Conservation (phyloP, 2,888 invertebrate genomes). For the Lasioglossum leucozonium region DNA sequence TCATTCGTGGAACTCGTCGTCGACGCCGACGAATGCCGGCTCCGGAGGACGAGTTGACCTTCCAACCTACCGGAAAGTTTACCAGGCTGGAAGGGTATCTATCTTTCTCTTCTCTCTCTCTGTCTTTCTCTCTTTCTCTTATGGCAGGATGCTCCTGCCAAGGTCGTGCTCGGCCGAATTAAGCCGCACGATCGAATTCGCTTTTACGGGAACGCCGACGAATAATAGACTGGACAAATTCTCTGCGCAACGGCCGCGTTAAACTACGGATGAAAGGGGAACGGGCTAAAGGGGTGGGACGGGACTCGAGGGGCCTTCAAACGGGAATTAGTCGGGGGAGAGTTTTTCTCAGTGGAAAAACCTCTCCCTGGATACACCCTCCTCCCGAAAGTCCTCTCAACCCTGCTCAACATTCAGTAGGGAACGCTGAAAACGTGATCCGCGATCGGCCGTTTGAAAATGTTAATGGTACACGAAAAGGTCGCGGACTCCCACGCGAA, state of each 20-base stretch:
- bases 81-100: slow-evolving; percentile 19
- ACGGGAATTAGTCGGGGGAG: slow-evolving; percentile 17
- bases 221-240: slow-evolving; percentile 50
- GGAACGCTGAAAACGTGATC: not conserved
- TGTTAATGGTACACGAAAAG: not conserved
- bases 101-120: not conserved
- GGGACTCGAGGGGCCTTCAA: not conserved
- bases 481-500: not conserved
- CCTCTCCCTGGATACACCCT: not conserved
- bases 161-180: slow-evolving; percentile 48
- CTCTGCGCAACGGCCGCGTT: not conserved
- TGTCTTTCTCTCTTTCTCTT: not conserved
- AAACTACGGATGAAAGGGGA: slow-evolving; percentile 14
- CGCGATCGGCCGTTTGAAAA: not conserved
- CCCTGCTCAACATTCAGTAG: not conserved
- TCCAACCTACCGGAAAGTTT: slow-evolving; percentile 60
- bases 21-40: slow-evolving; percentile 47
- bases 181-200: slow-evolving; percentile 52
- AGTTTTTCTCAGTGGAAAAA: not conserved
- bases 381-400: not conserved
- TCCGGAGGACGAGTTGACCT: slow-evolving; percentile 65
- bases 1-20: slow-evolving; percentile 66
- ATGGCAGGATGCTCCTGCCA: slow-evolving; percentile 17
- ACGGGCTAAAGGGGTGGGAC: not conserved
- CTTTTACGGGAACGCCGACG: slow-evolving; percentile 28